phyloP scores from a whole-genome alignment of 2,113 vertebrate species.

The Menura novaehollandiae region DNA sequence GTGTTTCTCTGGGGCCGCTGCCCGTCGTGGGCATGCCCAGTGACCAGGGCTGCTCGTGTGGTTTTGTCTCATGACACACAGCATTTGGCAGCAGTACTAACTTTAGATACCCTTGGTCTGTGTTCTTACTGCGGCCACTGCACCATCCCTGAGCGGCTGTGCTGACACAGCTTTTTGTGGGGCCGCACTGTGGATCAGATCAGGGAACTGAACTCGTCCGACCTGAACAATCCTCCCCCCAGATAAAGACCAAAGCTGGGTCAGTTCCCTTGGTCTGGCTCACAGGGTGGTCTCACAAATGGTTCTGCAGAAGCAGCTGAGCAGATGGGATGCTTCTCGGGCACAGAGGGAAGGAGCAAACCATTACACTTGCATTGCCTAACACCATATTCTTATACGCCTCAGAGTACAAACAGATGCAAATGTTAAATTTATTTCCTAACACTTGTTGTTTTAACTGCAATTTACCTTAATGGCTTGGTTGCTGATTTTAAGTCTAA shows the following conservation, averaged over 20 bases:
- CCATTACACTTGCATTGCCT: not conserved
- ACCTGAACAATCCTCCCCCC: not conserved
- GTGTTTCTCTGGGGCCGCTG: not conserved
- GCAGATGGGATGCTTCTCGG: not conserved
- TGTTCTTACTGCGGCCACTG: not conserved
- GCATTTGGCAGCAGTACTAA: not conserved
- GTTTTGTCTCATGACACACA: not conserved
- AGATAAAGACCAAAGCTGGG: not conserved
- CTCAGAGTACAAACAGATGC: not conserved
- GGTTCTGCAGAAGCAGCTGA: not conserved
- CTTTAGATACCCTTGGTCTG: not conserved
- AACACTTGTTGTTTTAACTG: not conserved
- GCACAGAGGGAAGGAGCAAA: not conserved
- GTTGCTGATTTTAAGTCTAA: not conserved
- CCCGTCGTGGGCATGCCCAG: not conserved
- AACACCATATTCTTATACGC: not conserved
- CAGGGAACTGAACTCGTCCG: not conserved
- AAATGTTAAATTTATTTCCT: constrained; percentile 3
- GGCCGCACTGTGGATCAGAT: not conserved
- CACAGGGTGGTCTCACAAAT: not conserved
- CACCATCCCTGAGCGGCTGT: not conserved
- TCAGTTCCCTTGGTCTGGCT: not conserved
- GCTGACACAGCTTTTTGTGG: not conserved
- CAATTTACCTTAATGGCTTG: not conserved
- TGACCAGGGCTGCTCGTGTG: not conserved